Conservation (phyloP, 2,113 vertebrate genomes). For the Rynchops niger region DNA sequence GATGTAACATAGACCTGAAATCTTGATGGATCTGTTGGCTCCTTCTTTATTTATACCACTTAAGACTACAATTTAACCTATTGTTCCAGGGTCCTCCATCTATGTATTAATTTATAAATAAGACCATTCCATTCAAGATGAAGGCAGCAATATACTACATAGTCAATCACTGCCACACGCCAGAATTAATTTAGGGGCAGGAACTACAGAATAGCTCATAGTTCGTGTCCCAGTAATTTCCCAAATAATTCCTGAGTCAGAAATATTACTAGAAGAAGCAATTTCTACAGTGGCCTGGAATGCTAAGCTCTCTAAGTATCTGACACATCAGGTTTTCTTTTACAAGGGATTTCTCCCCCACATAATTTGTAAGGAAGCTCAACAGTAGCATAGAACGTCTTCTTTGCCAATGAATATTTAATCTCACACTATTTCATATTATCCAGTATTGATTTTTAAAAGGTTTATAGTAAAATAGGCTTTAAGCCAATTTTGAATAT, state of each 20-base stretch:
- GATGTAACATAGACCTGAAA: not conserved
- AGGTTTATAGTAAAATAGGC: not conserved
- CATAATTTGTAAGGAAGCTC: not conserved
- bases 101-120: not conserved
- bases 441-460: not conserved
- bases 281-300: not conserved
- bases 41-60: not conserved
- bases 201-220: not conserved
- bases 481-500: not conserved
- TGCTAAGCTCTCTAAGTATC: not conserved
- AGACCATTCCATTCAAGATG: not conserved
- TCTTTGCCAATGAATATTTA: not conserved
- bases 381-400: not conserved
- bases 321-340: not conserved
- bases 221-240: not conserved
- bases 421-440: not conserved
- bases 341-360: not conserved
- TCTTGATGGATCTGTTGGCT: not conserved
- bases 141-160: not conserved
- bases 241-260: not conserved
- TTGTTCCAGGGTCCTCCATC: not conserved
- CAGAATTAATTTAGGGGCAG: not conserved
- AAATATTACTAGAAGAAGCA: not conserved
- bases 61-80: not conserved
- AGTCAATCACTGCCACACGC: not conserved